Base-by-base conservation (phyloP, 2,797 vertebrate genomes). In the Crax fasciolata region DNA sequence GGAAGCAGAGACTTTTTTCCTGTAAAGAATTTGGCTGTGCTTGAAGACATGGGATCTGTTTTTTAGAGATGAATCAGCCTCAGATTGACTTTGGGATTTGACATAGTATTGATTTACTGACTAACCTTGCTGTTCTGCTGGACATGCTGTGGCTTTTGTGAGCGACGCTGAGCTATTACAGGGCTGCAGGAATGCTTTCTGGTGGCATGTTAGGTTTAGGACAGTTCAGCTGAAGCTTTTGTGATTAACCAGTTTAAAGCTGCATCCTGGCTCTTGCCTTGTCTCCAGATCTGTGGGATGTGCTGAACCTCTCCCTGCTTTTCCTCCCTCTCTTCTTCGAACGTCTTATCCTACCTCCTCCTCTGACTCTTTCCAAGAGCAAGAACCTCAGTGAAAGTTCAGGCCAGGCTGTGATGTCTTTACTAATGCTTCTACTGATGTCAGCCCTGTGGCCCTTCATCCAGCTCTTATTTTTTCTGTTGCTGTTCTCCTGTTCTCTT, bases 1-100 rank as follows among this genome's bases (percentile, higher is more conserved):
- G 89, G 87, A 95, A 89, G 90, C 11, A 2, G 61, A 93, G 74
- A 65, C 30, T 48, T 94, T 86, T 87, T 66, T 49, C 55, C 70
- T 63, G 44, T 51, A 43, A 92, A 87, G 78, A 92, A 70, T 84
- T 91, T 88, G 91, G 25, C 87, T 82, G 82, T 62, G 30, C 87
- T 93, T 93, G 94, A 88, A 93, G 93, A 87, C 66, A 32, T 5
- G 28, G 90, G 71, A 88, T 65, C 67, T 76, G 83, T 71, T 67
- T 86, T 96, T 96, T 79, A 9, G 11, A 67, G 83, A 90, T 82
- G 91, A 95, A 84, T 93, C 93, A 87, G 66, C 21, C 79, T 63
- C 48, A 61, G 66, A 65, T 61, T 91, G 92, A 86, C 73, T 84
- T 89, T 44, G 46, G 86, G 90, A 70, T 95, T 90, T 91, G 92